Evolutionary conservation across 1,140 invertebrate genomes (phyloP), one percentile per base, ranked within the genome.

Genomic region (Drosophila ercepeae): DNA sequence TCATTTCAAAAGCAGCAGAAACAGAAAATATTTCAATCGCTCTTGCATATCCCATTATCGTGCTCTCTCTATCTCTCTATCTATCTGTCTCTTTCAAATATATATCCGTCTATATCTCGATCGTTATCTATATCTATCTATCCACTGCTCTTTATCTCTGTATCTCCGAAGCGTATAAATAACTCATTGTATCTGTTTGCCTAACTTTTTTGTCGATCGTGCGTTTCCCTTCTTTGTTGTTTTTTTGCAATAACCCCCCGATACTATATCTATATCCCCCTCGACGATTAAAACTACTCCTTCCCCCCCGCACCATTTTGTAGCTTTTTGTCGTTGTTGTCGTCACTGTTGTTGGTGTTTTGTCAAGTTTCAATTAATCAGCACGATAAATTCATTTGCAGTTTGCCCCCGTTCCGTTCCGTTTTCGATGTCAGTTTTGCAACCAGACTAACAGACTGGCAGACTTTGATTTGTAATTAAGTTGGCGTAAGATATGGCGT

Each of bases 41-140:
- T 89, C 70, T 81, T 65, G 76, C 83, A 88, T 88, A 70, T 61
- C 55, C 67, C 53, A 78, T 72, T 76, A 76, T 90, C 75, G 76
- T 67, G 61, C 68, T 82, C 65, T 32, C 18, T 58, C 39, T 42
- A 27, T 60, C 27, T 58, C 21, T 50, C 23, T 59, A 18, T 52
- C 32, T 48, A n/a, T n/a, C n/a, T n/a, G n/a, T n/a, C n/a, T 61
- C 34, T 32, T 32, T 7, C 2, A 32, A 36, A 36, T 59, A 36
- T 71, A 50, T 60, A 51, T 73, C 25, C 49, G 32, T 67, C 39
- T 65, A 55, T 52, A 34, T 70, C 49, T 39, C 64, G 53, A 55
- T 39, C 58, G 44, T 70, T 69, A 60, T 52, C 39, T 59, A 32
- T 48, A 36, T 57, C n/a, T 7, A 19, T 21, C 49, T 46, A 58